Evolutionary conservation across 2,888 invertebrate genomes (phyloP), one percentile per base, ranked within the genome.

Genomic region (Cosmia trapezina): DNA sequence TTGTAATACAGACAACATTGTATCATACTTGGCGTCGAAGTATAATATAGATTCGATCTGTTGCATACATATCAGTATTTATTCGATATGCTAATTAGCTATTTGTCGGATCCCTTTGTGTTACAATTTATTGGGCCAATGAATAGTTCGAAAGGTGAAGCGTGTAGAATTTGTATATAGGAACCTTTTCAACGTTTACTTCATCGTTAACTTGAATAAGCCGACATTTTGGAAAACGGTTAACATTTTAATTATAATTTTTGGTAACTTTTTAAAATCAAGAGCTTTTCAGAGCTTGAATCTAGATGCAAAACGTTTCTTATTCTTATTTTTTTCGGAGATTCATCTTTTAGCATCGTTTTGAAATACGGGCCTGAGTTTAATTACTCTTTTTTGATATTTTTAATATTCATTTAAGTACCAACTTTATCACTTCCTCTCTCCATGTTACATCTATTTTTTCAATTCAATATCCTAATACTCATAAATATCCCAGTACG

Each of bases 41-140:
- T 28, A 41, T 70, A 73, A 63, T 71, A 53, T 54, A 71, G 51
- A 81, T 81, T 62, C 22, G 56, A 68, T 77, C 37, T 76, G 49
- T 61, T 43, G 56, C 63, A 71, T 54, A 70, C 73, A 73, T 78
- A 73, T 78, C 54, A 37, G 57, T 66, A 73, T 80, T 73, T 67
- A 65, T 73, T 82, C 56, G 67, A 73, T 79, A 75, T 73, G 63
- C 73, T 84, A 71, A 75, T 73, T 73, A 73, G 67, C 33, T 73
- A 69, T 63, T 72, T 64, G 77, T 80, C 75, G 80, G 76, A 73
- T 68, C 56, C 63, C 66, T 82, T 67, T 78, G 69, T 73, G 62
- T 66, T 67, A 65, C 28, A 63, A 63, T 69, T 82, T 80, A 78
- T 81, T 66, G 54, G 80, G 60, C 63, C 75, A 80, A 74, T 78